Evolutionary conservation across 2,888 invertebrate genomes (phyloP).

Genomic region (Punctoribates punctum): DNA sequence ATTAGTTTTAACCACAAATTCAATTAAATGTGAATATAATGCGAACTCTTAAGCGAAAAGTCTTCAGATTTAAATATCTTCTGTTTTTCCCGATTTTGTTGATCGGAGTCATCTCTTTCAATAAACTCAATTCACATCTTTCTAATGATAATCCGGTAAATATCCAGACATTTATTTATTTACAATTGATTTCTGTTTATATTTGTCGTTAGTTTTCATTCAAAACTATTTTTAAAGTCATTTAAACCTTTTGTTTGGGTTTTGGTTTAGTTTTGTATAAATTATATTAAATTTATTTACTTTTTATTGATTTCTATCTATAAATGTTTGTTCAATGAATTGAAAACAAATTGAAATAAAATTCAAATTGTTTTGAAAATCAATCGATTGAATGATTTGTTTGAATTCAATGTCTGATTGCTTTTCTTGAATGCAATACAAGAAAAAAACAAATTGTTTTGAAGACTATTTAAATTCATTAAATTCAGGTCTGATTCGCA

Average conservation of each 20-base stretch:
- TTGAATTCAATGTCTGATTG: no score
- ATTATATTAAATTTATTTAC: no score
- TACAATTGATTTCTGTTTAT: not conserved
- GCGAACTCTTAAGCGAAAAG: not conserved
- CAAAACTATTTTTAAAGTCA: no score
- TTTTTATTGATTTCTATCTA: no score
- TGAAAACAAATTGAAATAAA: not conserved
- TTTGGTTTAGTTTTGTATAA: no score
- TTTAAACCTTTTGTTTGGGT: no score
- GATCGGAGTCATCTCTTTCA: conserved; percentile 3
- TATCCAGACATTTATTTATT: conserved; percentile 1
- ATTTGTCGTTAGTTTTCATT: not conserved
- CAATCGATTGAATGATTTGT: not conserved
- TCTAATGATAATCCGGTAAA: conserved; percentile 14
- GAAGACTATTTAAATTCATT: no score
- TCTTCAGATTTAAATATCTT: conserved; percentile 15
- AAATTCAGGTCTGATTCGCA: no score
- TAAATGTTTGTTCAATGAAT: not conserved
- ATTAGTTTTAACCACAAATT: not conserved
- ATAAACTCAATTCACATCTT: conserved; percentile 30
- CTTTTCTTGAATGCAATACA: no score
- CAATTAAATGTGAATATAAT: not conserved
- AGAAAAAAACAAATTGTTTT: no score
- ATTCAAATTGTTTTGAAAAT: not conserved
- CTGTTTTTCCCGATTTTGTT: conserved; percentile 6